phyloP scores from a whole-genome alignment of 1,140 invertebrate genomes.

The Manduca sexta region DNA sequence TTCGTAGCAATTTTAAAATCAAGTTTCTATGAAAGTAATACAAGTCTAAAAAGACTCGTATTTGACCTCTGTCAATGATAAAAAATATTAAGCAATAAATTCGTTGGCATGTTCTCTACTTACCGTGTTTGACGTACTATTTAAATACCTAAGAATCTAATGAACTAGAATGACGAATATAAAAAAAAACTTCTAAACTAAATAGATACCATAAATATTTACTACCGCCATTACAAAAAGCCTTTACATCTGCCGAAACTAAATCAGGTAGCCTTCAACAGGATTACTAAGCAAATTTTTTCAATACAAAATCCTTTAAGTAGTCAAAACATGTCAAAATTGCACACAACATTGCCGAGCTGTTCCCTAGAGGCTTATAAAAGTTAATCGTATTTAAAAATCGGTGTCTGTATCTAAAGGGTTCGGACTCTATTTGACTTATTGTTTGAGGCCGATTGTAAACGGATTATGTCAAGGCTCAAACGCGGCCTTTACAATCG shows the following conservation, averaged over 20 bases:
- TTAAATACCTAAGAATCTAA: too few species aligned
- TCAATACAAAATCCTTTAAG: slow-evolving; percentile 27
- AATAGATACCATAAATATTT: too few species aligned
- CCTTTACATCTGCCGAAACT: slow-evolving; percentile 1
- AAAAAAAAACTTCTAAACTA: too few species aligned
- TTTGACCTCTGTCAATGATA: too few species aligned
- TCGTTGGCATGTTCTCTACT: too few species aligned
- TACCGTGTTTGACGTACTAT: too few species aligned
- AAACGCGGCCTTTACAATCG: too few species aligned
- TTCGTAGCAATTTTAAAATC: too few species aligned
- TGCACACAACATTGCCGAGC: slow-evolving; percentile 40
- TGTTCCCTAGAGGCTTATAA: slow-evolving; percentile 32
- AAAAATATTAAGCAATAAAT: too few species aligned
- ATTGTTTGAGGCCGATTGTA: slow-evolving; percentile 9
- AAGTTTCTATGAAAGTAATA: too few species aligned
- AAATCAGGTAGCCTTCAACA: slow-evolving; percentile 42
- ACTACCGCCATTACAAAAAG: neutral
- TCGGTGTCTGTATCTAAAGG: slow-evolving; percentile 30
- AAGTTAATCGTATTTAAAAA: slow-evolving; percentile 30
- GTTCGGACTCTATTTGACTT: slow-evolving; percentile 18
- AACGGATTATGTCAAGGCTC: slow-evolving; percentile 5
- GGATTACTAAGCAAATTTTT: slow-evolving; percentile 47
- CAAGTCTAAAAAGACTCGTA: too few species aligned
- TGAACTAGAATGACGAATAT: too few species aligned
- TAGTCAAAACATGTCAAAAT: slow-evolving; percentile 64